Percentiles rank a stretch among this genome's conserved stretches.
Conservation (phyloP, 2,797 vertebrate genomes). For the Discoglossus pictus region DNA sequence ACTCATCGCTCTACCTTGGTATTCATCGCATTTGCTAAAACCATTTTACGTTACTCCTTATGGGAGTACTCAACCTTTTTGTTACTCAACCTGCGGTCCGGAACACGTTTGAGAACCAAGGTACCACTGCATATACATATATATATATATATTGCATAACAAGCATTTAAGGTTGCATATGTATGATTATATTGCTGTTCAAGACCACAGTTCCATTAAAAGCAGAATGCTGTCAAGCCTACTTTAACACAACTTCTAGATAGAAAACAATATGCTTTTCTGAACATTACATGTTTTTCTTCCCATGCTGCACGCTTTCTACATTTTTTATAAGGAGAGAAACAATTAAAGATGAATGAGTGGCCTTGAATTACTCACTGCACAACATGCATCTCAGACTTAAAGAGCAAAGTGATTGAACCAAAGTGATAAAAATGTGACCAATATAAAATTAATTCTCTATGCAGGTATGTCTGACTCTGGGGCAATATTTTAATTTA, state of each 20-base stretch:
- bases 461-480: neutral
- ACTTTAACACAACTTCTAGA: neutral
- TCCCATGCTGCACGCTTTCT: conserved; percentile 2
- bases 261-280: conserved; percentile 3
- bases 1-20: too few species aligned
- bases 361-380: neutral
- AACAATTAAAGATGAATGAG: conserved; percentile 32
- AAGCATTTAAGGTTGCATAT: too few species aligned
- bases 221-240: conserved; percentile 15
- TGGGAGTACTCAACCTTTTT: too few species aligned
- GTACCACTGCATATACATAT: too few species aligned
- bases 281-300: conserved; percentile 5
- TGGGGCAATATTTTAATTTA: neutral
- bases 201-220: neutral
- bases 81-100: too few species aligned
- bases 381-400: neutral
- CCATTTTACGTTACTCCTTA: too few species aligned
- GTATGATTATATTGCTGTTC: neutral
- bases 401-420: conserved; percentile 2
- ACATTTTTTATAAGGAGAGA: conserved; percentile 24
- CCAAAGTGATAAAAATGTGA: neutral
- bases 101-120: too few species aligned
- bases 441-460: neutral
- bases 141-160: too few species aligned
- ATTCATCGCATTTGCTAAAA: too few species aligned